Percentiles rank a stretch among this genome's conserved stretches.
Conservation (phyloP, 2,888 invertebrate genomes). For the Asteroscopus sphinx region DNA sequence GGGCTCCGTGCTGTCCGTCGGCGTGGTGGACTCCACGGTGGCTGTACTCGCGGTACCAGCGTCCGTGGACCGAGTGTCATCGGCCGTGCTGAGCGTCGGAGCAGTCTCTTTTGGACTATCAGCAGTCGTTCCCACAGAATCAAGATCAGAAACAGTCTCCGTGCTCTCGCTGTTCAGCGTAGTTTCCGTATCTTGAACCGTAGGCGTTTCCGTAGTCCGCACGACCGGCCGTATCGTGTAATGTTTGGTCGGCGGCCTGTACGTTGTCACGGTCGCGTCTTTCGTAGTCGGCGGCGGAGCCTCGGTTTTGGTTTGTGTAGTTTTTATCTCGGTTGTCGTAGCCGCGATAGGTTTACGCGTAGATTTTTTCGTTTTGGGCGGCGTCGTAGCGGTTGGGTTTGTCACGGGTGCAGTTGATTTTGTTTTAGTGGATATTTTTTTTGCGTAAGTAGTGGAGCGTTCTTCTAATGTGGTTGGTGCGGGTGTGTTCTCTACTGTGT, state of each 20-base stretch:
- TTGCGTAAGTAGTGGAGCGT: constrained; percentile 78
- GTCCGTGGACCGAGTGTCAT: constrained; percentile 78
- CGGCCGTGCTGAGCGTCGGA: constrained; percentile 76
- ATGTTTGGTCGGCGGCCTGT: constrained; percentile 83
- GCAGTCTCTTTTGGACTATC: constrained; percentile 75
- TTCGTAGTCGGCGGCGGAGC: constrained; percentile 69
- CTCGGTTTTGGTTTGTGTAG: constrained; percentile 77
- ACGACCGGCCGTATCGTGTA: constrained; percentile 87
- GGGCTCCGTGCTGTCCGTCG: constrained; percentile 80
- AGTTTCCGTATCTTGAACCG: constrained; percentile 83
- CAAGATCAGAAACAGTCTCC: constrained; percentile 82
- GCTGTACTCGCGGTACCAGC: constrained; percentile 77
- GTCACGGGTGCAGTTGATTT: constrained; percentile 80
- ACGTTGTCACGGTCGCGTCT: constrained; percentile 75
- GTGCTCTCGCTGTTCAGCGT: constrained; percentile 87
- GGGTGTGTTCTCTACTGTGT: constrained; percentile 70
- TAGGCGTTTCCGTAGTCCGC: constrained; percentile 80
- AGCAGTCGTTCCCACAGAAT: constrained; percentile 77
- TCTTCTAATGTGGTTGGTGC: constrained; percentile 80
- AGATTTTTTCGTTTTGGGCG: constrained; percentile 81
- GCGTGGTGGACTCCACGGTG: constrained; percentile 76
- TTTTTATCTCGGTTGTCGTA: constrained; percentile 77
- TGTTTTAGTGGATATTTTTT: constrained; percentile 81
- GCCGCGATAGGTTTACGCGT: constrained; percentile 73
- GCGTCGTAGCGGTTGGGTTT: constrained; percentile 76